A percentile compares a stretch with the other conserved stretches of the same genome.
Conservation (phyloP, 2,888 invertebrate genomes). For the Heteropelma amictum region DNA sequence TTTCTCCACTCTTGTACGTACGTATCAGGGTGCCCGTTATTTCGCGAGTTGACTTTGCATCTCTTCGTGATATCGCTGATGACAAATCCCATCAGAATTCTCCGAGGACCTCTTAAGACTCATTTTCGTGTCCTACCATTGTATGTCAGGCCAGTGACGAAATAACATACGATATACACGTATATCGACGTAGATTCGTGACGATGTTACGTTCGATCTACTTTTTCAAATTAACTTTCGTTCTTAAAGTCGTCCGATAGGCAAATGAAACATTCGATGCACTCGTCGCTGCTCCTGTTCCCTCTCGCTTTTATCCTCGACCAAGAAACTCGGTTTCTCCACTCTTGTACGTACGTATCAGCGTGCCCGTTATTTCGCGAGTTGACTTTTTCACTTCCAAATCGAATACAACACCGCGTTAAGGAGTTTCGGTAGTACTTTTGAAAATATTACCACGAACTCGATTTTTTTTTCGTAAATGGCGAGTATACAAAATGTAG, state of each 20-base stretch:
- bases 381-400: too few relatives aligned
- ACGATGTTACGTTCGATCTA: conserved; percentile 20
- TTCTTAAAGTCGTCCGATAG: not conserved
- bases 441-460: too few relatives aligned
- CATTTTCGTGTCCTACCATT: not conserved
- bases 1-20: conserved; percentile 32
- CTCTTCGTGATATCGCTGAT: conserved; percentile 25
- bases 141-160: not conserved
- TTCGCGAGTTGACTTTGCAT: too few relatives aligned
- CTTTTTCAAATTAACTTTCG: not conserved
- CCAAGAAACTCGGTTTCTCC: conserved; percentile 44
- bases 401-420: too few relatives aligned
- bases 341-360: conserved; percentile 13
- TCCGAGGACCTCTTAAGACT: not conserved
- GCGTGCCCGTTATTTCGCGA: too few relatives aligned
- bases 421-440: too few relatives aligned
- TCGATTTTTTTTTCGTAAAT: too few relatives aligned
- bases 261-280: conserved; percentile 5
- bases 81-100: conserved; percentile 20
- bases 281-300: conserved; percentile 24
- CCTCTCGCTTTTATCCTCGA: conserved; percentile 50
- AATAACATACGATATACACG: not conserved
- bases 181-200: too few relatives aligned
- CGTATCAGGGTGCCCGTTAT: too few relatives aligned
- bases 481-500: too few relatives aligned